Evolutionary conservation across 2,888 invertebrate genomes (phyloP), one percentile per base, ranked within the genome.

Genomic region (Chalcosyrphus nemorum): DNA sequence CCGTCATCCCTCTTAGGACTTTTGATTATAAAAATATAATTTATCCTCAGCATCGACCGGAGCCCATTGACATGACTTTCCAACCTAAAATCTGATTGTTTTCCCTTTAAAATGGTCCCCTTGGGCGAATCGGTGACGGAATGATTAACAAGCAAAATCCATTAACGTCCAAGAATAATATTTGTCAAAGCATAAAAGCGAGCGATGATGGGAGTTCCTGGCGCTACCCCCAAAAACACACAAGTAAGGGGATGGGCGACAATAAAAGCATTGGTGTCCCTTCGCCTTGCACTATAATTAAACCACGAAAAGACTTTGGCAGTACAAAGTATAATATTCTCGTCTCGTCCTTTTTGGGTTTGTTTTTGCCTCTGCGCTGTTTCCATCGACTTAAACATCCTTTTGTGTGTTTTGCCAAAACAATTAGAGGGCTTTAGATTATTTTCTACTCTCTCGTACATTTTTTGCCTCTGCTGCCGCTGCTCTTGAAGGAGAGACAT

Each of bases 101-200:
- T 65, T 65, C 35, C 13, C 4, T 21, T 13, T n/a, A 19, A 47
- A 63, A 19, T 47, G 19, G 13, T 11, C 47, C 32, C 63, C 63
- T 63, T 27, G 32, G 47, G 63, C 47, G 9, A 35, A 29, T 27
- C n/a, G n/a, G 27, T 11, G 17, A 43, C 17, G 6, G 17, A 19
- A 19, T n/a, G 32, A 61, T 43, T 15, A n/a, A 0, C 19, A 9
- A 52, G 27, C 27, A 27, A 66, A 66, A 24, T 38, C 66, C 66
- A 54, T 66, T 54, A 66, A 27, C 27, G 50, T 24, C 50, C 17
- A 66, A 15, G 38, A 38, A 27, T 32, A 65, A 47, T 52, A 38
- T 65, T 65, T 59, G 27, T 15, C 59, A 59, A 27, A 27, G 24
- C 17, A 24, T 7, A 7, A 4, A 7, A 4, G 3, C 4, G 6